These are phyloP conservation scores for Girardia tigrina DNA, from an alignment of 2,888 invertebrate genomes.

Conservation along the genomic window DNA sequence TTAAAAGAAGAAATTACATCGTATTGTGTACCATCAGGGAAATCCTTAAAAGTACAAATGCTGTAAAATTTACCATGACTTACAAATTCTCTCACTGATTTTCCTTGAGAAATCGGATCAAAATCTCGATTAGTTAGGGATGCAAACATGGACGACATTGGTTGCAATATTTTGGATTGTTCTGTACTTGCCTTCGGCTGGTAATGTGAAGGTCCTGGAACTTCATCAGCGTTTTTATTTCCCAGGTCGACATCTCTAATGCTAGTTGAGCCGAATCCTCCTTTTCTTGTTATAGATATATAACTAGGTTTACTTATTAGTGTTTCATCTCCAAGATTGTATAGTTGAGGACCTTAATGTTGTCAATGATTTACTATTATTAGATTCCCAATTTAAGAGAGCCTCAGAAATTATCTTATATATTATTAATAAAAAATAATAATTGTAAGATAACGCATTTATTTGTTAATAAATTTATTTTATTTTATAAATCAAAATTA, in stretches of 20 bases:
- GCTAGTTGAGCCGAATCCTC: slow-evolving; percentile 48
- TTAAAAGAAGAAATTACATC: background rate
- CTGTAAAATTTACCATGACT: no score
- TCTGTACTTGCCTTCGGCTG: slow-evolving; percentile 42
- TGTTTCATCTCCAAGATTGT: background rate
- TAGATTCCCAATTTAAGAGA: no score
- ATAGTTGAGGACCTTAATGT: background rate
- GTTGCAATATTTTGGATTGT: slow-evolving; percentile 37
- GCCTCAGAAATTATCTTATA: no score
- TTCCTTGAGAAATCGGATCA: slow-evolving; percentile 25
- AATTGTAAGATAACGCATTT: no score
- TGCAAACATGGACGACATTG: slow-evolving; percentile 45
- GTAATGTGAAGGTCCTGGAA: slow-evolving; percentile 48
- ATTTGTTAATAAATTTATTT: no score
- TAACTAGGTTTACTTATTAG: slow-evolving; percentile 38
- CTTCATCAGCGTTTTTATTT: slow-evolving; percentile 38
- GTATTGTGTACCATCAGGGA: background rate
- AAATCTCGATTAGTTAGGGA: slow-evolving; percentile 41
- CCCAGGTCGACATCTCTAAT: slow-evolving; percentile 38
- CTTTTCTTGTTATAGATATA: slow-evolving; percentile 46
- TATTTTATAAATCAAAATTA: no score
- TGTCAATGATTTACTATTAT: background rate
- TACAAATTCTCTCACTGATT: background rate
- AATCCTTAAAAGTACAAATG: background rate
- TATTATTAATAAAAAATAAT: no score